phyloP scores from a whole-genome alignment of 2,797 vertebrate genomes.

The Mareca strepera region DNA sequence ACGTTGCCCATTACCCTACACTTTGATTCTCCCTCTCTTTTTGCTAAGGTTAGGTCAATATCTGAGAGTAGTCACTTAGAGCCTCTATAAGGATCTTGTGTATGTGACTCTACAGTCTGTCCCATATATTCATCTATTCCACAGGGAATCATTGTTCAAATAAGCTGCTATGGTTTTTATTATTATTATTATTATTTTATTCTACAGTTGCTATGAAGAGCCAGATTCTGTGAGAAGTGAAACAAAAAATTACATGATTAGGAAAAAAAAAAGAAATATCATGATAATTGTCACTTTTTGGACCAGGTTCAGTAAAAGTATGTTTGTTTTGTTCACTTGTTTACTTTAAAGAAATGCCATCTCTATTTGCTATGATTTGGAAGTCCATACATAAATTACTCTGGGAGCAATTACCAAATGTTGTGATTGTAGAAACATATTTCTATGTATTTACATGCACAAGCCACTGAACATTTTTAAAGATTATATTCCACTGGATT shows the following conservation, averaged over 20 bases:
- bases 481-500: neutral
- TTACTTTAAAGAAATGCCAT: conserved; percentile 10
- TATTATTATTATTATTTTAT: neutral
- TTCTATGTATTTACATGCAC: neutral
- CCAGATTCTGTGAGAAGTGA: neutral
- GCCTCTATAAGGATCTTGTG: neutral
- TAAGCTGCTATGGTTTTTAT: neutral
- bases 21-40: neutral
- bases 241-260: neutral
- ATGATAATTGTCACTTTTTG: neutral
- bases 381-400: conserved; percentile 1
- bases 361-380: neutral
- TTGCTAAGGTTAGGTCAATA: neutral
- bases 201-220: neutral
- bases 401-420: neutral
- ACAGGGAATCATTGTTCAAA: neutral
- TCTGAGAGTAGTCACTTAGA: neutral
- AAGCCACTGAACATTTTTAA: neutral
- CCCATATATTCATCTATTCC: neutral
- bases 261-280: neutral
- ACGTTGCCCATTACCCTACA: neutral
- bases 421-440: neutral
- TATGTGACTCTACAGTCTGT: neutral
- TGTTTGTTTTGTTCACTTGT: neutral
- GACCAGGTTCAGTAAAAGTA: neutral